phyloP scores from a whole-genome alignment of 2,797 vertebrate genomes.

The Crypturellus tataupa region DNA sequence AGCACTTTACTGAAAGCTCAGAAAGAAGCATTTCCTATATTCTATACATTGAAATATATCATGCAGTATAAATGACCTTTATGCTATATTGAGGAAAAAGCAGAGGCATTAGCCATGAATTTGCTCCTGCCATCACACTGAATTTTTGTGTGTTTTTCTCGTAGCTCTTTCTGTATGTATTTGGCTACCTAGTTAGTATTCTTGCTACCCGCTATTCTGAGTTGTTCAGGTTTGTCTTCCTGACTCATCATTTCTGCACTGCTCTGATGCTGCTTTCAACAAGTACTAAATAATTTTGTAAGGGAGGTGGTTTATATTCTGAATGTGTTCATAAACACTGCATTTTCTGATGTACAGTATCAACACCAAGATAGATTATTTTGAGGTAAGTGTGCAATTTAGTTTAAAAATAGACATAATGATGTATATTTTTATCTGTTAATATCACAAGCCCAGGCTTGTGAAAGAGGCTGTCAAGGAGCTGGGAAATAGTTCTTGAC shows the following conservation, averaged over 20 bases:
- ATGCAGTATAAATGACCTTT: background rate
- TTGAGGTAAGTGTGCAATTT: background rate
- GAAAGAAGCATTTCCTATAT: background rate
- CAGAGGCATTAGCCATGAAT: background rate
- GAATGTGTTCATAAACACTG: background rate
- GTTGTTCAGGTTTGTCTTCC: slow-evolving; percentile 17
- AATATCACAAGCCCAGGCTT: background rate
- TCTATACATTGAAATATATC: background rate
- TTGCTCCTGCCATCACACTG: background rate
- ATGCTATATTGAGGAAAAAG: background rate
- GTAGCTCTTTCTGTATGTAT: background rate
- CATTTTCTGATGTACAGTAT: background rate
- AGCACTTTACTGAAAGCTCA: background rate
- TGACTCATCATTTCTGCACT: slow-evolving; percentile 24
- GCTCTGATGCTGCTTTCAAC: background rate
- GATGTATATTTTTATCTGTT: background rate
- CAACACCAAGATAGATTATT: background rate
- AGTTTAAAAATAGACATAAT: background rate
- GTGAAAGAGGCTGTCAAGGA: slow-evolving; percentile 20
- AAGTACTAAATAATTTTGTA: background rate
- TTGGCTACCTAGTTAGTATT: slow-evolving; percentile 6
- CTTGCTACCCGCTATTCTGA: background rate
- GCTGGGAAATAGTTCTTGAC: slow-evolving; percentile 48
- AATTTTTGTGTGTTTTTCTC: background rate
- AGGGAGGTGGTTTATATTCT: background rate